A percentile compares a stretch with the other conserved stretches of the same genome.
These are phyloP conservation scores for Pogonophryne albipinna DNA, from an alignment of 2,797 vertebrate species.

Conservation along the genomic window DNA sequence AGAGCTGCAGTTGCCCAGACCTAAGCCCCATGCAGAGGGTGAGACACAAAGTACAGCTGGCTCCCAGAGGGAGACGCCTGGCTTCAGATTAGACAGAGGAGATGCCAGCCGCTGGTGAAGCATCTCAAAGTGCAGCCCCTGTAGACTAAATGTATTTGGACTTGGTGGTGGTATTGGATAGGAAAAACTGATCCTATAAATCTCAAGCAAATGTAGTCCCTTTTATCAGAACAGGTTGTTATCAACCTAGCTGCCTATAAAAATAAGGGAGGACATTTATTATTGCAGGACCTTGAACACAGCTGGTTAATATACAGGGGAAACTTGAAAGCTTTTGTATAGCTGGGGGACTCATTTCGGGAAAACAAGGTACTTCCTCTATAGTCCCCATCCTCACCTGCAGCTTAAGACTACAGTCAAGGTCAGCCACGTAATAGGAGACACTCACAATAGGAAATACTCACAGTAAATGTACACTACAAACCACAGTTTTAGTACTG, in stretches of 20 bases:
- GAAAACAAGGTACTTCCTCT: conserved; percentile 60
- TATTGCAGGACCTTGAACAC: conserved; percentile 56
- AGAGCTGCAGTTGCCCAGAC: conserved; percentile 61
- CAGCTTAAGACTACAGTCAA: conserved; percentile 43
- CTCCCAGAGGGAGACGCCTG: conserved; percentile 69
- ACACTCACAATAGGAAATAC: background rate
- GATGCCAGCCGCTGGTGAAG: conserved; percentile 41
- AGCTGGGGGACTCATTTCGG: conserved; percentile 25
- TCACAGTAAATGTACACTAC: background rate
- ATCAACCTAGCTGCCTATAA: conserved; percentile 35
- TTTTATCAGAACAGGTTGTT: conserved; percentile 32
- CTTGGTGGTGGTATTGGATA: conserved; percentile 25
- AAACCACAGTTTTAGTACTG: background rate
- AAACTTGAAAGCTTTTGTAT: conserved; percentile 19
- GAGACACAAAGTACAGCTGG: conserved; percentile 69
- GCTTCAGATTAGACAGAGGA: conserved; percentile 74
- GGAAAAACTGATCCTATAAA: background rate
- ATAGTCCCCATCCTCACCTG: conserved; percentile 17
- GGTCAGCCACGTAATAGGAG: conserved; percentile 51
- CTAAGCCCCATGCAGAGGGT: conserved; percentile 73
- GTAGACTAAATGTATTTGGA: conserved; percentile 39
- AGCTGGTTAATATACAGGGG: conserved; percentile 55
- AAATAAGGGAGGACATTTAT: conserved; percentile 41
- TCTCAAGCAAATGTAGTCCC: background rate
- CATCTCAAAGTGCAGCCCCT: conserved; percentile 55